Percentiles rank a stretch among this genome's conserved stretches.
Evolutionary conservation across 2,888 invertebrate species (phyloP).

Genomic region (Diploptera punctata): DNA sequence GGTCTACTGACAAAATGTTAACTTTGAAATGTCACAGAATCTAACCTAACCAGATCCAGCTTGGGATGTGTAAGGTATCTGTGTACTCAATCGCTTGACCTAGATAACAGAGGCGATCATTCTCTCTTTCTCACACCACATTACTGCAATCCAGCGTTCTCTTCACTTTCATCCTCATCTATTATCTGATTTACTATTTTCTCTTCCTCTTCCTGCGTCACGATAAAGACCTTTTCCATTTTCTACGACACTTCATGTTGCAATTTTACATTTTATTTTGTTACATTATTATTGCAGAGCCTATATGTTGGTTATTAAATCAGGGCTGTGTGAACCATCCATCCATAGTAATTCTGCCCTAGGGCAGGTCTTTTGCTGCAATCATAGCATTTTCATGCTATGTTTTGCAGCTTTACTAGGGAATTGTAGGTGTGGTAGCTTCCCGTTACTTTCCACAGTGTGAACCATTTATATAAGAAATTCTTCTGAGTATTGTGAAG

Average conservation of each 20-base stretch:
- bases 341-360: no score
- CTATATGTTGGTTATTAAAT: not conserved
- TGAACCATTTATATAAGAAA: no score
- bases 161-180: not conserved
- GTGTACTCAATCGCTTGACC: not conserved
- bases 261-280: not conserved
- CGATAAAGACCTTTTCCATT: not conserved
- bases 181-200: not conserved
- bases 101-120: not conserved
- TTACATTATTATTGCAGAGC: not conserved
- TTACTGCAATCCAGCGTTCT: not conserved
- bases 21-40: conserved; percentile 3
- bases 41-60: not conserved
- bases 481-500: no score
- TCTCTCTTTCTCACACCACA: not conserved
- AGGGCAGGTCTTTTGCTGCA: no score
- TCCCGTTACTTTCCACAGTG: no score
- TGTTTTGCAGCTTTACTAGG: no score
- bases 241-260: not conserved
- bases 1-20: not conserved
- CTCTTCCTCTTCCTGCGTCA: not conserved
- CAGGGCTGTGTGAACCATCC: no score
- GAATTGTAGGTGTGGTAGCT: no score
- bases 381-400: no score
- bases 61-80: not conserved